phyloP scores from a whole-genome alignment of 2,888 invertebrate species.

The Salpingus planirostris region DNA sequence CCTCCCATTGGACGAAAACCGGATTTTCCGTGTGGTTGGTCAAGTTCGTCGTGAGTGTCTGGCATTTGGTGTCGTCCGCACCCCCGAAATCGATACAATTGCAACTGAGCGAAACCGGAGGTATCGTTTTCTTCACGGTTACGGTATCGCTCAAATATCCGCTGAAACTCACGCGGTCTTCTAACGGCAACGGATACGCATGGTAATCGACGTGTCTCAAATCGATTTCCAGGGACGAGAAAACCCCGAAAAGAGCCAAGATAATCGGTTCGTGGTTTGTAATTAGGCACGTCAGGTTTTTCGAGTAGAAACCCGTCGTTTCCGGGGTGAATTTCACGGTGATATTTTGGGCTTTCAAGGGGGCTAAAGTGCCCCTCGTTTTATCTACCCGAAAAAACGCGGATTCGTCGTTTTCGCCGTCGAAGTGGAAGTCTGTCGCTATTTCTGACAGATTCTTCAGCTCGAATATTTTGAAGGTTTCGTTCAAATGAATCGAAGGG shows the following conservation, averaged over 20 bases:
- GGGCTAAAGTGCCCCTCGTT: constrained; percentile 3
- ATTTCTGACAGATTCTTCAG: constrained; percentile 6
- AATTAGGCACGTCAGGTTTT: constrained; percentile 7
- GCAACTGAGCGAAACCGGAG: constrained; percentile 8
- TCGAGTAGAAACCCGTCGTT: constrained; percentile 5
- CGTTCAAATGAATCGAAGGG: constrained; percentile 2
- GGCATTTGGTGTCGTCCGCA: constrained; percentile 2
- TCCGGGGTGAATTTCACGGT: constrained; percentile 6
- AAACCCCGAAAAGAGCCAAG: constrained; percentile 7
- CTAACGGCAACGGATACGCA: constrained; percentile 3
- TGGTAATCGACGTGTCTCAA: not conserved
- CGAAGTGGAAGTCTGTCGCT: constrained; percentile 6
- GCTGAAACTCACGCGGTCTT: constrained; percentile 6
- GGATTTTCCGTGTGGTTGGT: constrained; percentile 8
- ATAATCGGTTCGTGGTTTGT: constrained; percentile 7
- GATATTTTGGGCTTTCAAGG: constrained; percentile 2
- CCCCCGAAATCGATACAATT: constrained; percentile 10
- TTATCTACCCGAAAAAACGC: constrained; percentile 5
- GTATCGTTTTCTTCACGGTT: constrained; percentile 2
- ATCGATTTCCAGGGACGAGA: constrained; percentile 1
- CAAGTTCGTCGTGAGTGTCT: constrained; percentile 5
- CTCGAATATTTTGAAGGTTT: constrained; percentile 2
- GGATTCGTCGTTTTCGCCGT: constrained; percentile 3
- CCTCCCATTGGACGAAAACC: constrained; percentile 9
- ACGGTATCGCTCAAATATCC: constrained; percentile 10